A percentile compares a stretch with the other conserved stretches of the same genome.
Evolutionary conservation across 1,140 invertebrate species (phyloP).

Genomic region (roundworm (Caenorhabditis elegans)): DNA sequence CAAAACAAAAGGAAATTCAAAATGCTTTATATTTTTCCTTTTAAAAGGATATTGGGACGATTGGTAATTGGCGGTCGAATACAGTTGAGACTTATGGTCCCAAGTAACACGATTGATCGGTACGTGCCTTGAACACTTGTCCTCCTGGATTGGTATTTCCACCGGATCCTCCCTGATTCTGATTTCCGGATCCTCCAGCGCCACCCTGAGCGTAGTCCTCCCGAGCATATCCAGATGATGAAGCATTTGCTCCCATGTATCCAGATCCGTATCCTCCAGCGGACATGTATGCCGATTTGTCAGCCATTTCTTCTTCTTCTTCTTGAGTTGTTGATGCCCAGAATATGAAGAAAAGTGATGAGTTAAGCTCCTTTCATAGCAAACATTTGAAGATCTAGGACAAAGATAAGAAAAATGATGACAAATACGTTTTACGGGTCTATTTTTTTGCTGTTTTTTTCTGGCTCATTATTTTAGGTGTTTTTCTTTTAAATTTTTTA

Average conservation of each 20-base stretch:
- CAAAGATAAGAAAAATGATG: background rate
- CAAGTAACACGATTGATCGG: conserved; percentile 19
- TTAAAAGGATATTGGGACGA: conserved; percentile 4
- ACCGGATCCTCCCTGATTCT: conserved; percentile 11
- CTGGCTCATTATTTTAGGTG: too few relatives aligned
- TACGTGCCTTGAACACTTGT: conserved; percentile 13
- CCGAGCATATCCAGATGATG: conserved; percentile 11
- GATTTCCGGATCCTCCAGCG: background rate
- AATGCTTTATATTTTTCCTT: background rate
- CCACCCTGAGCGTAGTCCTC: conserved; percentile 6
- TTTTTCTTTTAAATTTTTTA: too few relatives aligned
- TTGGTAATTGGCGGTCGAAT: background rate
- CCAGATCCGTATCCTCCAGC: conserved; percentile 22
- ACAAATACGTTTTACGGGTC: background rate
- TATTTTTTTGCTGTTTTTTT: too few relatives aligned
- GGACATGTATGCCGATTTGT: conserved; percentile 28
- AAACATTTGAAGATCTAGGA: background rate
- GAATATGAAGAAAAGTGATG: background rate
- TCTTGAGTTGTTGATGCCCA: conserved; percentile 13
- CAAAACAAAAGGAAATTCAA: background rate
- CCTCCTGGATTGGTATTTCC: conserved; percentile 9
- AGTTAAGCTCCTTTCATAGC: background rate
- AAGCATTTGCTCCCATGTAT: conserved; percentile 12
- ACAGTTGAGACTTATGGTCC: background rate
- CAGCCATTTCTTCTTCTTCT: background rate